Percentiles rank a stretch among this genome's conserved stretches.
Conservation (phyloP, 2,888 invertebrate genomes). For the Sphaerophoria rueppellii region DNA sequence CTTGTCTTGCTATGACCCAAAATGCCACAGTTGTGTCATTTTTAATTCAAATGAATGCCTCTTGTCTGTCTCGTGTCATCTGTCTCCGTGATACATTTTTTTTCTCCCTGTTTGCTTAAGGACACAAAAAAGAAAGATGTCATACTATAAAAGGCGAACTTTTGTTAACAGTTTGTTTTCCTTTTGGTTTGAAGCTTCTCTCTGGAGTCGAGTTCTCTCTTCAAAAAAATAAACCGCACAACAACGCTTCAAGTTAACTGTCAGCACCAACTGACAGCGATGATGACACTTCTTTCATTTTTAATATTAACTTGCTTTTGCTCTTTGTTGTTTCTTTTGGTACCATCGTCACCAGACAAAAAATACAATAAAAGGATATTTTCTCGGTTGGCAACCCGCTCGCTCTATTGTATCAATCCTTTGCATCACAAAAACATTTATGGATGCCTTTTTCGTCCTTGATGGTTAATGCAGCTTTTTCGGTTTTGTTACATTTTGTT, state of each 20-base stretch:
- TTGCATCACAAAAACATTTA: neutral
- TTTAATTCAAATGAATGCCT: slow-evolving; percentile 71
- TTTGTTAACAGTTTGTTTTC: slow-evolving; percentile 14
- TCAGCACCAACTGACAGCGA: slow-evolving; percentile 65
- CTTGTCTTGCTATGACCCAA: slow-evolving; percentile 58
- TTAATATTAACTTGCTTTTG: slow-evolving; percentile 54
- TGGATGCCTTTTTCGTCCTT: slow-evolving; percentile 11
- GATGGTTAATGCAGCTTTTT: slow-evolving; percentile 53
- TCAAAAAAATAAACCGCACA: slow-evolving; percentile 38
- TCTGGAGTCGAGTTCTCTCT: neutral
- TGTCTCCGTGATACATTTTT: slow-evolving; percentile 29
- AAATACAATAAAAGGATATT: neutral
- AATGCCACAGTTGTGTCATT: slow-evolving; percentile 62
- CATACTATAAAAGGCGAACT: slow-evolving; percentile 50
- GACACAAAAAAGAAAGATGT: slow-evolving; percentile 45
- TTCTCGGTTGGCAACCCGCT: neutral
- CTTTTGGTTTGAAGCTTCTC: neutral
- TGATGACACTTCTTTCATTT: slow-evolving; percentile 68
- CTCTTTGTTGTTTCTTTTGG: slow-evolving; percentile 13
- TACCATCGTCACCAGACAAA: slow-evolving; percentile 18
- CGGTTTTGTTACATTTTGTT: neutral
- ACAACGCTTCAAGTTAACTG: slow-evolving; percentile 64
- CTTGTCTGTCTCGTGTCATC: slow-evolving; percentile 66
- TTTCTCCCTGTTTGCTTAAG: neutral
- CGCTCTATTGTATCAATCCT: neutral